Base-by-base conservation (phyloP, 2,797 vertebrate genomes). In the Poeciliopsis presidionis region DNA sequence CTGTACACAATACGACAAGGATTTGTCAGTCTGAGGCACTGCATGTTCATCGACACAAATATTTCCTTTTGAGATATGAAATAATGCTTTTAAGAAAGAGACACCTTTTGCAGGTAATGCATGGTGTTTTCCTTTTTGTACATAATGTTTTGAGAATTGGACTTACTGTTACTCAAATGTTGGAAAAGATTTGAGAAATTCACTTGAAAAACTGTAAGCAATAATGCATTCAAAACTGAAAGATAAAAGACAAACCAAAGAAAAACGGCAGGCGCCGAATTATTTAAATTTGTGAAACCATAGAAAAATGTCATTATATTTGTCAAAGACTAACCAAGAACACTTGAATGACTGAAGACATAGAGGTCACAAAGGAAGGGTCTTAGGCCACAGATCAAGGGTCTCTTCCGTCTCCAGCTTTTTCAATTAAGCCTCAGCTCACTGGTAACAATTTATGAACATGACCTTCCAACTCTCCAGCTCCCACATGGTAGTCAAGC, bases 401-500 rank as follows among this genome's bases (percentile, higher is more conserved):
- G 90, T 93, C 88, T 88, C 76, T 90, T 93, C 88, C 81, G 82
- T 92, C 84, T 92, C 79, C 85, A 93, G 92, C 90, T 91, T 94
- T 95, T 95, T 95, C 94, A 95, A 95, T 95, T 94, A 94, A 94
- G 94, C 91, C 67, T 74, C 84, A 7, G 90, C 91, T 85, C 86
- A 91, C 86, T 80, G 88, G 81, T 69, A 90, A 90, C 90, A 93
- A 95, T 95, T 95, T 95, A 95, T 95, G 93, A 93, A 95, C 91
- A 75, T 92, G 92, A 95, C 95, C 95, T 95, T 92, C 91, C 91
- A 91, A 95, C 94, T 94, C 93, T 93, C 71, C 80, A 71, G 89
- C 94, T 92, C 90, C 84, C 46, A 80, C 84, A 77, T 73, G 78
- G 77, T 81, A 90, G 77, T 85, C 81, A 91, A 92, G 88, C 91